Evolutionary conservation across 2,797 vertebrate genomes (phyloP).

Genomic region (Cichlasoma orientale): DNA sequence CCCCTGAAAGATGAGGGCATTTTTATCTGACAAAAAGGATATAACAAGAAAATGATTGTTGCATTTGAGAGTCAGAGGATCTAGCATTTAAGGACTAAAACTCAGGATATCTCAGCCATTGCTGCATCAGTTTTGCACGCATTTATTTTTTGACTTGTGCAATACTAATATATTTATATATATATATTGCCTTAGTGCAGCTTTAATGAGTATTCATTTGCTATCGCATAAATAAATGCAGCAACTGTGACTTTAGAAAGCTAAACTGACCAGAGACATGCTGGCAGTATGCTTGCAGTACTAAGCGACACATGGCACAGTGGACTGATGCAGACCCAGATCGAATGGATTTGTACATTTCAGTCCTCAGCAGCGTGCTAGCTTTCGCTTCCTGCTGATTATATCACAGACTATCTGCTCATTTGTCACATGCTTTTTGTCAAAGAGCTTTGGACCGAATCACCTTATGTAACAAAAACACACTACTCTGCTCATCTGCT

Average conservation of each 20-base stretch:
- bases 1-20: background rate
- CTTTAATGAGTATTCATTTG: background rate
- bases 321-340: background rate
- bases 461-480: conserved; percentile 69
- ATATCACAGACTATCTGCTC: conserved; percentile 54
- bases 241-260: background rate
- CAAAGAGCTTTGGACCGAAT: conserved; percentile 62
- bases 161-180: fast-evolving
- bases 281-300: background rate
- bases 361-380: conserved; percentile 40
- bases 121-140: background rate
- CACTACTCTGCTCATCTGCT: conserved; percentile 63
- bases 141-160: background rate
- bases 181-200: background rate
- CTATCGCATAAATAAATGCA: background rate
- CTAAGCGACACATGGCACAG: conserved; percentile 6
- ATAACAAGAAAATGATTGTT: background rate
- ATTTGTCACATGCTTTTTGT: conserved; percentile 64
- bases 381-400: conserved; percentile 55
- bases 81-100: background rate
- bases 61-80: background rate
- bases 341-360: conserved; percentile 38
- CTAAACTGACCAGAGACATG: background rate
- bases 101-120: background rate
- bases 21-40: background rate